Base-by-base conservation (phyloP, 2,113 vertebrate species). In the Varanus salvator region DNA sequence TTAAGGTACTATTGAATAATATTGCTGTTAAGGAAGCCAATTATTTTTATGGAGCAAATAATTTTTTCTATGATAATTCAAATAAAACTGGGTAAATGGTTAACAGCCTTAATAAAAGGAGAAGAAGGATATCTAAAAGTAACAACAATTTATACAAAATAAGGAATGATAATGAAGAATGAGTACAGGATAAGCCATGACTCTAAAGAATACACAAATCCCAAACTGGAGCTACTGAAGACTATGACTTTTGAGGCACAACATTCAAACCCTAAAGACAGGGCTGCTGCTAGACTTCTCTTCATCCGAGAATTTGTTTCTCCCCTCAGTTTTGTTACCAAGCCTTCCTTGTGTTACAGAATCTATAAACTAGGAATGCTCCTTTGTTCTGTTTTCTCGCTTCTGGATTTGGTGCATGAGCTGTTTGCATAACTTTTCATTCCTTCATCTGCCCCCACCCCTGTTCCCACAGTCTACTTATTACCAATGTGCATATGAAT, bases 41-140 rank as follows among this genome's bases (percentile, higher is more conserved):
- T 97, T 97, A 97, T 97, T 97, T 97, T 97, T 97, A 97, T 95
- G 95, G 95, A 85, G 92, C 91, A 95, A 97, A 97, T 97, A 97
- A 96, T 92, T 97, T 97, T 97, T 95, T 95, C 96, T 95, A 87
- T 94, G 95, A 96, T 96, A 97, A 97, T 96, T 96, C 95, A 95
- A 95, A 97, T 93, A 96, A 97, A 97, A 96, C 88, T 89, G 90
- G 38, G 94, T 96, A 97, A 97, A 96, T 93, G 93, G 96, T 95
- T 96, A 97, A 97, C 90, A 94, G 88, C 95, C 92, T 96, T 96
- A 95, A 96, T 97, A 96, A 97, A 97, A 96, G 52, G 31, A 69
- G 90, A 92, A 96, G 86, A 95, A 90, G 95, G 97, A 94, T 92
- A 81, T 96, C 90, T 96, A 89, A 95, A 92, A 88, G 88, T 95